Base-by-base conservation (phyloP, 2,888 invertebrate genomes). In the Lochmaea crataegi region DNA sequence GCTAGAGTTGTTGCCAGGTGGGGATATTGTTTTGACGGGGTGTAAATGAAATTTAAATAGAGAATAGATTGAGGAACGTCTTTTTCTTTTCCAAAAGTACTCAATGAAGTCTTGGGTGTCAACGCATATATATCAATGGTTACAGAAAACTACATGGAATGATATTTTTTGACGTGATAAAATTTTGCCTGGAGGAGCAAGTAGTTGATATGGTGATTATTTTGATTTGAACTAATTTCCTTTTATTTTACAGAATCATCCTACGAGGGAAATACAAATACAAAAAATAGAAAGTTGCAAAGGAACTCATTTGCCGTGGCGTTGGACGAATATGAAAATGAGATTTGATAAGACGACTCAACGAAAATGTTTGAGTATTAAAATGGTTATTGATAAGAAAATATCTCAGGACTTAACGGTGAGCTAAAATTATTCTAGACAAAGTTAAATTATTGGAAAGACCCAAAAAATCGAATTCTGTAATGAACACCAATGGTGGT, bases 221-320 rank as follows among this genome's bases (percentile, higher is more conserved):
- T 53, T 14, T 48, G n/a, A 45, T 65, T 65, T 32, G 32, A 16
- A 41, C 45, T 67, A 12, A 14, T 45, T 60, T 0, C 56, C 5
- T 18, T 65, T 68, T 4, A 42, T 9, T 38, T 38, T 38, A 5
- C 32, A 70, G 70, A 18, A 22, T 41, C 38, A 57, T n/a, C 3
- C 7, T 10, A 57, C 45, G 12, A 56, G 70, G 12, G 18, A 22
- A 4, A 4, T 70, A 5, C 11, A 26, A 10, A 18, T 70, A 1
- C 53, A n/a, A 26, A 70, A 65, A 56, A 16, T 82, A 65, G 79
- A 77, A 65, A 80, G 81, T 76, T 83, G 83, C 73, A 81, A 76
- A 66, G 80, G 78, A 68, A 75, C 71, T 65, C 72, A 77, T 58
- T 72, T 79, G 60, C 73, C 81, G 2, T 58, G 71, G 67, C 65